phyloP scores from a whole-genome alignment of 2,888 invertebrate species.

The Drosophila buzzatii region DNA sequence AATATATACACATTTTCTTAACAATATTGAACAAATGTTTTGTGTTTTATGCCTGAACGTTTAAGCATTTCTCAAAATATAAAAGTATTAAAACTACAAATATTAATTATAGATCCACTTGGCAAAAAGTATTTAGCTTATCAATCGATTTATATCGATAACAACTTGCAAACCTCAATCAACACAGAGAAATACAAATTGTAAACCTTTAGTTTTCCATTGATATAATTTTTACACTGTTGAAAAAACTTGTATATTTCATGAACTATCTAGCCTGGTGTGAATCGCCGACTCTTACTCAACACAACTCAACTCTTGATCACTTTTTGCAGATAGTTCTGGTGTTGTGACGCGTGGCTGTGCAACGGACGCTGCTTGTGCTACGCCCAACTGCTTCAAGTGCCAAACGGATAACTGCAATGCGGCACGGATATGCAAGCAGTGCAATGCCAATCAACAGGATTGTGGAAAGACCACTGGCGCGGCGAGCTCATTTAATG shows the following conservation, averaged over 20 bases:
- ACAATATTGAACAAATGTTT: too few relatives aligned
- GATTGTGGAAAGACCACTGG: slow-evolving; percentile 59
- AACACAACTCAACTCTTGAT: not conserved
- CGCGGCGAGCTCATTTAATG: slow-evolving; percentile 16
- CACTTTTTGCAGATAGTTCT: slow-evolving; percentile 18
- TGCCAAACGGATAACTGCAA: slow-evolving; percentile 58
- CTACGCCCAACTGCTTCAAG: slow-evolving; percentile 3
- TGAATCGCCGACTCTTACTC: not conserved
- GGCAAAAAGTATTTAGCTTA: too few relatives aligned
- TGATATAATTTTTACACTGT: too few relatives aligned
- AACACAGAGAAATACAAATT: too few relatives aligned
- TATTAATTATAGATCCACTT: too few relatives aligned
- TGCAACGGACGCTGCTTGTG: slow-evolving; percentile 1
- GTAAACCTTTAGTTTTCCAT: too few relatives aligned
- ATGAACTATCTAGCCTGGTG: not conserved
- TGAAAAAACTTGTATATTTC: not conserved
- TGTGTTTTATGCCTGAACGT: too few relatives aligned
- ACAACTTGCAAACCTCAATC: too few relatives aligned
- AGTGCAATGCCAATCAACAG: slow-evolving; percentile 50
- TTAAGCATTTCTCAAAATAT: too few relatives aligned
- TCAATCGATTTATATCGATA: too few relatives aligned
- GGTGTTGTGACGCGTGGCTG: slow-evolving; percentile 67
- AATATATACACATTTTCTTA: too few relatives aligned
- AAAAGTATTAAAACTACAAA: too few relatives aligned
- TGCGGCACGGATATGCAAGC: slow-evolving; percentile 59